Evolutionary conservation across 2,113 vertebrate species (phyloP).

Genomic region (Macquaria ambigua): DNA sequence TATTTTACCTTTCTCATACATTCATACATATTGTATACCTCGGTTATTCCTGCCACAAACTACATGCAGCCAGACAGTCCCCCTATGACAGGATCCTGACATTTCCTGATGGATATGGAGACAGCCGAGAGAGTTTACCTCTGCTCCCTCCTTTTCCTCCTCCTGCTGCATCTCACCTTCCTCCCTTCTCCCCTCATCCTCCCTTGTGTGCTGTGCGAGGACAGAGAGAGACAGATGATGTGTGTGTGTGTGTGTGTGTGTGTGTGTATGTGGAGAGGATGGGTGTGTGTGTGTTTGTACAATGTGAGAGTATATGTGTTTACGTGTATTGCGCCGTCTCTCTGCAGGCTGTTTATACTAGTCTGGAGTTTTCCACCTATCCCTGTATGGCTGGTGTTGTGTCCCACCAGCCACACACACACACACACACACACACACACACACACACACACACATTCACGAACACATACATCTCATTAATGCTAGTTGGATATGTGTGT

Average conservation of each 20-base stretch:
- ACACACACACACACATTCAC: background rate
- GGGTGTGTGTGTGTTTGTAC: constrained; percentile 17
- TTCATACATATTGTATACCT: constrained; percentile 65
- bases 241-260: constrained; percentile 8
- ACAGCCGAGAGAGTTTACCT: constrained; percentile 58
- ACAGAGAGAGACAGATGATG: constrained; percentile 43
- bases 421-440: constrained; percentile 8
- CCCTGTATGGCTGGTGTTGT: constrained; percentile 34
- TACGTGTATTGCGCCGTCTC: background rate
- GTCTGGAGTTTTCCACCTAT: constrained; percentile 45
- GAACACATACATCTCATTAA: constrained; percentile 33
- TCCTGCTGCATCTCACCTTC: constrained; percentile 26
- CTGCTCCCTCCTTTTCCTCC: constrained; percentile 36
- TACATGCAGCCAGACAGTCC: constrained; percentile 35
- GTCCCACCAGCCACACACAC: constrained; percentile 14
- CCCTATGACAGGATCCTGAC: constrained; percentile 58
- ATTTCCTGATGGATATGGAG: constrained; percentile 66
- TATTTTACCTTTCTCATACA: constrained; percentile 33
- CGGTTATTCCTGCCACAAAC: constrained; percentile 31
- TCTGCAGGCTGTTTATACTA: constrained; percentile 63
- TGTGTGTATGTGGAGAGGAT: constrained; percentile 29
- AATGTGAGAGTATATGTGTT: background rate
- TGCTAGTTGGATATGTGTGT: background rate
- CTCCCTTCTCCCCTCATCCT: background rate
- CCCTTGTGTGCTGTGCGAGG: constrained; percentile 40